Evolutionary conservation across 2,113 vertebrate genomes (phyloP).

Genomic region (Asarcornis scutulata): DNA sequence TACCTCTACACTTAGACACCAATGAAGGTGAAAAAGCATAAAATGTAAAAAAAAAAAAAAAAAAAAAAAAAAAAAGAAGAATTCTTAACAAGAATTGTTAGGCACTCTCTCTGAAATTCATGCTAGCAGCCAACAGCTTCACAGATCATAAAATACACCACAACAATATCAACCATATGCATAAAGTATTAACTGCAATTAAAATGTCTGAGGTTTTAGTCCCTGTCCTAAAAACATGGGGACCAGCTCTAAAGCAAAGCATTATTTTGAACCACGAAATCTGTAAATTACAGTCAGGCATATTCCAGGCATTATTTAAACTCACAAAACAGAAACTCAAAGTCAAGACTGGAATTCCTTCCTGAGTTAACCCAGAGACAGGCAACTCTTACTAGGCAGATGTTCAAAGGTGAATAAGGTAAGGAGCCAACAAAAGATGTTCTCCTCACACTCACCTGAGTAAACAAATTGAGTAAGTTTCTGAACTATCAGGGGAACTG

Average conservation of each 20-base stretch:
- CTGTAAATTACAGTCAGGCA: background rate
- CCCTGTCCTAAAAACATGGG: background rate
- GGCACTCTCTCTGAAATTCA: background rate
- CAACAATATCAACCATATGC: conserved; percentile 11
- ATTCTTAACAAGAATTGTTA: background rate
- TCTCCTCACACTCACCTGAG: background rate
- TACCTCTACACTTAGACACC: background rate
- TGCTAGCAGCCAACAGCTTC: conserved; percentile 30
- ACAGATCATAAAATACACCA: conserved; percentile 52
- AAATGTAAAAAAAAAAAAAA: background rate
- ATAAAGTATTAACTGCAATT: conserved; percentile 38
- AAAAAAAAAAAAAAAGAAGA: background rate
- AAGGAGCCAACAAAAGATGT: background rate
- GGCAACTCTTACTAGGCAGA: background rate
- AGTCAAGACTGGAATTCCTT: conserved; percentile 1
- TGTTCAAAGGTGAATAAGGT: background rate
- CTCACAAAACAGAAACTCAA: conserved; percentile 15
- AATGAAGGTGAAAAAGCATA: background rate
- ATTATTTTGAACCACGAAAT: conserved; percentile 23
- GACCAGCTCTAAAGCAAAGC: background rate
- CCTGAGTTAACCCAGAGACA: conserved; percentile 7
- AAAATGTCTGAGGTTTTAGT: conserved; percentile 45
- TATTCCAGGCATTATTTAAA: conserved; percentile 37
- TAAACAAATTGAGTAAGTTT: background rate
- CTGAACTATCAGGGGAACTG: background rate